Conservation (phyloP, 2,888 invertebrate genomes). For the Anthophora plumipes region DNA sequence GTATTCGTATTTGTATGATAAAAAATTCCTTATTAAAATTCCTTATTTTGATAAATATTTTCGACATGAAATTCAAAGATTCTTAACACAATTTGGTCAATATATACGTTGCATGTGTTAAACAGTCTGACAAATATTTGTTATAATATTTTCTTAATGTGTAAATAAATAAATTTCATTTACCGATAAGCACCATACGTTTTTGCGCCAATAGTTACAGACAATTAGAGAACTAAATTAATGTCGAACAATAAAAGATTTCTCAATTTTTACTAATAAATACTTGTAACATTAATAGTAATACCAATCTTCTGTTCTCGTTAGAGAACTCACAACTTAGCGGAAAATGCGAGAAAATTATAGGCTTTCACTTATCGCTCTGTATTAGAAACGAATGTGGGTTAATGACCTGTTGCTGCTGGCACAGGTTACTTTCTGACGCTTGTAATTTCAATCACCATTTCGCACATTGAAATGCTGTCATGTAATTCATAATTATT, state of each 20-base stretch:
- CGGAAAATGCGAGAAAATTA: conserved; percentile 44
- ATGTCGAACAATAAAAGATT: background rate
- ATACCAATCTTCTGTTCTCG: conserved; percentile 21
- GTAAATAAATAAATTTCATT: background rate
- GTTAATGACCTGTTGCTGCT: conserved; percentile 32
- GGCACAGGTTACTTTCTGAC: conserved; percentile 6
- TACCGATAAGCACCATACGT: too few relatives aligned
- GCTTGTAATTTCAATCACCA: background rate
- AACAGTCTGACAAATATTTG: too few relatives aligned
- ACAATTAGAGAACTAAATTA: background rate
- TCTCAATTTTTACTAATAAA: background rate
- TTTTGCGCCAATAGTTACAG: too few relatives aligned
- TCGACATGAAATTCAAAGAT: too few relatives aligned
- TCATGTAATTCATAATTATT: background rate
- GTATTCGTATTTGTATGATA: too few relatives aligned
- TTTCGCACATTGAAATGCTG: background rate
- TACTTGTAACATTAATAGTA: background rate
- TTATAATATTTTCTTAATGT: too few relatives aligned
- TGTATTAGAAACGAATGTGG: conserved; percentile 45
- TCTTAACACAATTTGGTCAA: too few relatives aligned
- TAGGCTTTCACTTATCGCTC: conserved; percentile 53
- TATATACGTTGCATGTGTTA: too few relatives aligned
- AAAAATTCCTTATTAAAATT: too few relatives aligned
- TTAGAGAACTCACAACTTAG: conserved; percentile 12
- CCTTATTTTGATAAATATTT: too few relatives aligned